Conservation (phyloP, 2,797 vertebrate genomes). For the Ctenopoma kingsleyae region DNA sequence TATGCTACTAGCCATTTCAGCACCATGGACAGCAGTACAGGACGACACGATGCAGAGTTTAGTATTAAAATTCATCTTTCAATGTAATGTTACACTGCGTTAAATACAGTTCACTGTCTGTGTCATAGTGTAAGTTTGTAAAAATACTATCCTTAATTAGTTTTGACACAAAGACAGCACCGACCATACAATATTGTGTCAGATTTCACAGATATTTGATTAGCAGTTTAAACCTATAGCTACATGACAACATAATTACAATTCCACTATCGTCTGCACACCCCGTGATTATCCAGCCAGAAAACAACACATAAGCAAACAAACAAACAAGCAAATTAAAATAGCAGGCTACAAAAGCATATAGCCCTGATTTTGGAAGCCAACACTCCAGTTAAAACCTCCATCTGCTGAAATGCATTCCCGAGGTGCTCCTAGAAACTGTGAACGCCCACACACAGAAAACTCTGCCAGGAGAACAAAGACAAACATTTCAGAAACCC, state of each 20-base stretch:
- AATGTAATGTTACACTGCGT: not conserved
- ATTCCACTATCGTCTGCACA: constrained; percentile 31
- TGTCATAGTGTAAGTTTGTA: constrained; percentile 6
- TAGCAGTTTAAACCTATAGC: constrained; percentile 52
- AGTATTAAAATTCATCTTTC: not conserved
- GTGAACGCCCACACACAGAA: constrained; percentile 78
- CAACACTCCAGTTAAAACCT: constrained; percentile 79
- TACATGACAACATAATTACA: constrained; percentile 55
- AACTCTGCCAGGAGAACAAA: constrained; percentile 84
- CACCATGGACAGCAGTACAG: constrained; percentile 78
- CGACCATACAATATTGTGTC: constrained; percentile 37
- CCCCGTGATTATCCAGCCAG: constrained; percentile 64
- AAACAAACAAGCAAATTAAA: constrained; percentile 79
- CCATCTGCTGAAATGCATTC: constrained; percentile 84
- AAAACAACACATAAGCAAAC: constrained; percentile 69
- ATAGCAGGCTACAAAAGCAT: constrained; percentile 79
- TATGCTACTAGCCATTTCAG: constrained; percentile 63
- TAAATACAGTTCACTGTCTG: not conserved
- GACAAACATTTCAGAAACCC: constrained; percentile 82
- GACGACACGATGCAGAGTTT: not conserved
- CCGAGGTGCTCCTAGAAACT: constrained; percentile 82
- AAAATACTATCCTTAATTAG: constrained; percentile 26
- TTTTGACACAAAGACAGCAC: constrained; percentile 31
- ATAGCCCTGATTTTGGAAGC: constrained; percentile 77
- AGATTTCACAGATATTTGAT: constrained; percentile 50